Base-by-base conservation (phyloP, 2,797 vertebrate species). In the Chelonia mydas region DNA sequence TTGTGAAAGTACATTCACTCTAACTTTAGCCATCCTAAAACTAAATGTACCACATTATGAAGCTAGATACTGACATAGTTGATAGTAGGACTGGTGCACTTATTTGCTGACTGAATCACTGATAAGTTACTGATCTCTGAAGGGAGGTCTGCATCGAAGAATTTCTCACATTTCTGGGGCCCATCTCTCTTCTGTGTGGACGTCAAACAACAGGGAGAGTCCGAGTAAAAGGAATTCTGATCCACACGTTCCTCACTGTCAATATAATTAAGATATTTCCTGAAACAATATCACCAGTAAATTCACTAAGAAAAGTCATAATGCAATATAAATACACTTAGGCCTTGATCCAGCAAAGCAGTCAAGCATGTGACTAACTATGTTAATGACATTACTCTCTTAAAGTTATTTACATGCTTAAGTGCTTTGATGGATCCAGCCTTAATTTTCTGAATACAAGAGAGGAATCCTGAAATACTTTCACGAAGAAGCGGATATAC, bases 221-320 rank as follows among this genome's bases (percentile, higher is more conserved):
- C 97, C 95, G 84, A 6, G 27, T 88, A 97, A 37, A 86, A 89
- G 53, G 97, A 94, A 15, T 91, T 95, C n/a, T 97, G 83, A 90
- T 97, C 94, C 68, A 87, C 4, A 0, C 87, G 41, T 61, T 94
- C 96, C 86, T 98, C 95, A 76, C 99, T 99, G 97, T 28, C 72
- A 81, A 96, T 41, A 91, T 92, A n/a, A 83, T 55, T 1, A 90
- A 79, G 81, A 92, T 6, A 41, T 91, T 93, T 90, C 50, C 84
- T 89, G 90, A 89, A 91, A 47, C 3, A 57, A 11, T 1, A 90
- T 25, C 28, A 59, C 15, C n/a, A 51, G 49, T 41, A 61, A 11
- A 47, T 15, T 27, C 21, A 54, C 28, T 50, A 87, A 84, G 51
- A 92, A 88, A 84, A 88, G 76, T 45, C 25, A 31, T 33, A 57